Conservation (phyloP, 2,888 invertebrate species). For the Cosmia trapezina region DNA sequence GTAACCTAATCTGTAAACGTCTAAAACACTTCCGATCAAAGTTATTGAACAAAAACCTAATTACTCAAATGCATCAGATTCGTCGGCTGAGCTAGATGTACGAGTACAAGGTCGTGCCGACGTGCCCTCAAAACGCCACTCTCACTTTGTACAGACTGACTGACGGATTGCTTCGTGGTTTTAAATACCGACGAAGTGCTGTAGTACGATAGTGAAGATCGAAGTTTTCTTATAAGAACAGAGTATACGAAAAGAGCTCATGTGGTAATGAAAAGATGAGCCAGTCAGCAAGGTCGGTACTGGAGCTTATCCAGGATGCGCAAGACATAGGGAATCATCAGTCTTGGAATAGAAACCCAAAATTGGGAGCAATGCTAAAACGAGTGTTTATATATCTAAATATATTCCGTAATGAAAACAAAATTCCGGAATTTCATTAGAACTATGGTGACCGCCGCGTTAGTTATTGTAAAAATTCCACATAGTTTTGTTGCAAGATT, state of each 20-base stretch:
- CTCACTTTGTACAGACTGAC: slow-evolving; percentile 60
- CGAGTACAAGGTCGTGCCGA: slow-evolving; percentile 64
- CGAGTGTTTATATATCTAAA: background rate
- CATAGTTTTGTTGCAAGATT: background rate
- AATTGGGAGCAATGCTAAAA: background rate
- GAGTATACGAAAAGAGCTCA: background rate
- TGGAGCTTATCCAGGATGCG: background rate
- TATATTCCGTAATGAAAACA: background rate
- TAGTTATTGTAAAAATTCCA: background rate
- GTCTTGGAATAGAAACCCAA: background rate
- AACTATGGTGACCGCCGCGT: background rate
- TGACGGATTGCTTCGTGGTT: slow-evolving; percentile 46
- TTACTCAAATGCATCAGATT: slow-evolving; percentile 56
- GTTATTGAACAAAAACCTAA: slow-evolving; percentile 43
- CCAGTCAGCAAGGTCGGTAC: background rate
- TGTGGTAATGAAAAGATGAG: background rate
- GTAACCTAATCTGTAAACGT: slow-evolving; percentile 4
- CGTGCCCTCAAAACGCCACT: slow-evolving; percentile 62
- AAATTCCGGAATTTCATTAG: background rate
- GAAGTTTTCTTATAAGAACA: background rate
- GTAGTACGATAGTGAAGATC: background rate
- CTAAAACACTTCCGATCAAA: slow-evolving; percentile 48
- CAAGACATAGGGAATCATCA: background rate
- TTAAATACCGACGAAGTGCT: slow-evolving; percentile 30
- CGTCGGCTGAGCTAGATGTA: slow-evolving; percentile 34